Evolutionary conservation across 2,797 vertebrate species (phyloP).

Genomic region (Protosalanx chinensis): DNA sequence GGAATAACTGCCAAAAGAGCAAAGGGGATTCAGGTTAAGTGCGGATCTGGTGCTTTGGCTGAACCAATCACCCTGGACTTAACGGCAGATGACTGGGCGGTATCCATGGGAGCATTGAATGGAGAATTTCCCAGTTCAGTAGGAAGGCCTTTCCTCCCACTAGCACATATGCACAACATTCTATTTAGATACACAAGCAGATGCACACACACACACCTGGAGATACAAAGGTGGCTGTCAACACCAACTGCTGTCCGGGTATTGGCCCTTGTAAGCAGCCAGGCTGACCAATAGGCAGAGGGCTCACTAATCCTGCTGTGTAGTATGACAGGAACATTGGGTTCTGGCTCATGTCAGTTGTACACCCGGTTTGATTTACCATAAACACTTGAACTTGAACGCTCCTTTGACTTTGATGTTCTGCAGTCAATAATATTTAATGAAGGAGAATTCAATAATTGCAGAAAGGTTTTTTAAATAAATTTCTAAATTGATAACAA

Average conservation of each 20-base stretch:
- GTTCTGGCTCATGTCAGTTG: no score
- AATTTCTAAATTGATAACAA: not conserved
- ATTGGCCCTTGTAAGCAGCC: not conserved
- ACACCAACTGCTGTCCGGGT: not conserved
- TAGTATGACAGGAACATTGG: no score
- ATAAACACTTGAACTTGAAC: no score
- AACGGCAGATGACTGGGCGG: slow-evolving; percentile 20
- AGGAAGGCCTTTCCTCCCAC: not conserved
- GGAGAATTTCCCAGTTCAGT: slow-evolving; percentile 11
- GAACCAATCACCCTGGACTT: slow-evolving; percentile 11
- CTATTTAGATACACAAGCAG: no score
- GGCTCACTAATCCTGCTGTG: no score
- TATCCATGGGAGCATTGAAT: slow-evolving; percentile 34
- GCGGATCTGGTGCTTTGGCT: slow-evolving; percentile 33
- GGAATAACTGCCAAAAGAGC: slow-evolving; percentile 8
- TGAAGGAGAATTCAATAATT: no score
- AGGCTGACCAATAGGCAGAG: not conserved
- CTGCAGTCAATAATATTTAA: no score
- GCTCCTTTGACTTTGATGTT: no score
- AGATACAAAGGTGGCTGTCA: not conserved
- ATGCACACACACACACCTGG: not conserved
- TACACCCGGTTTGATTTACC: no score
- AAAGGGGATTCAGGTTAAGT: slow-evolving; percentile 41
- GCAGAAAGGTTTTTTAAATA: no score
- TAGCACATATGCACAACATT: not conserved